Evolutionary conservation across 2,113 vertebrate species (phyloP).

Genomic region (Lonchura striata): DNA sequence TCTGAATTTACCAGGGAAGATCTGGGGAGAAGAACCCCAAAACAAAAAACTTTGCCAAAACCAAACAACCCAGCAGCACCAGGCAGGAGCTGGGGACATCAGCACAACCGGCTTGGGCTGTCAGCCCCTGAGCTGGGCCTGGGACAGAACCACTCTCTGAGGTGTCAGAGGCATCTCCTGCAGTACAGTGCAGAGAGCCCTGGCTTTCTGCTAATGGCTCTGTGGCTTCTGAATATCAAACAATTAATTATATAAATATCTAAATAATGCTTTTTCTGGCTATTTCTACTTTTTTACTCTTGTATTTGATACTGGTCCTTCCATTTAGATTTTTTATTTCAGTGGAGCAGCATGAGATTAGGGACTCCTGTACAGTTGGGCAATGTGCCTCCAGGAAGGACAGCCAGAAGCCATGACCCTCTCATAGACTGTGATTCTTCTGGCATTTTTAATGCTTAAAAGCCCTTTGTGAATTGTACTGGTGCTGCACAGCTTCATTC

Average conservation of each 20-base stretch:
- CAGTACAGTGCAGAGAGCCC: not conserved
- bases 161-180: rapidly evolving
- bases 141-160: not conserved
- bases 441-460: not conserved
- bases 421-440: not conserved
- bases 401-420: not conserved
- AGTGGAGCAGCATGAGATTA: not conserved
- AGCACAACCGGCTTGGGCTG: rapidly evolving
- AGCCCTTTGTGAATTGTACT: not conserved
- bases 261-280: not conserved
- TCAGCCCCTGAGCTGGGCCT: not conserved
- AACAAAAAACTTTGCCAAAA: not conserved
- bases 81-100: not conserved
- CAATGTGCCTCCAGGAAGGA: not conserved
- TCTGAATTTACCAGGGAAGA: not conserved
- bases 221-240: not conserved
- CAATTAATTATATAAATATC: not conserved
- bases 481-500: not conserved
- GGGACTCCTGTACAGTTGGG: rapidly evolving
- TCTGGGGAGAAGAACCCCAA: not conserved
- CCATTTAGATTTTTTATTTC: not conserved
- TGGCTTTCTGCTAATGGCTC: not conserved
- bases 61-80: not conserved
- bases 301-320: not conserved
- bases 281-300: not conserved